Percentiles rank a stretch among this genome's conserved stretches.
Evolutionary conservation across 92 coral and sea anemone species (phyloP).

Genomic region (Porites evermanni): DNA sequence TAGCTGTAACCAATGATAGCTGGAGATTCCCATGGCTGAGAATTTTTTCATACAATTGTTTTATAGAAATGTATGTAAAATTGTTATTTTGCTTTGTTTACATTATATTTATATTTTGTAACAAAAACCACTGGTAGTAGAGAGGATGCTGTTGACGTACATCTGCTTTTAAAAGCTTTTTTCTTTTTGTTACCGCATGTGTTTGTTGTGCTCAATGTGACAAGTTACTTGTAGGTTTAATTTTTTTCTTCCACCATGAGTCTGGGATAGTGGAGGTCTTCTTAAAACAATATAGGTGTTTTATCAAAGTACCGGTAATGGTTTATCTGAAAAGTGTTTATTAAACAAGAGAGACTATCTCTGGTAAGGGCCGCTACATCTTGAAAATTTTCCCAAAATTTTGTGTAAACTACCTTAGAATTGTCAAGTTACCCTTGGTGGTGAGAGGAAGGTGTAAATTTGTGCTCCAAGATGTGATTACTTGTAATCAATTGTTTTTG

Average conservation of each 20-base stretch:
- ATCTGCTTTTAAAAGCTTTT: constrained; percentile 1
- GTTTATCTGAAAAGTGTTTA: no score
- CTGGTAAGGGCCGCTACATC: no score
- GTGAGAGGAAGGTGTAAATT: no score
- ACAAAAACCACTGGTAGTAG: neutral
- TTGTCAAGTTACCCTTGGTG: no score
- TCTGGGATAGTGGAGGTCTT: neutral
- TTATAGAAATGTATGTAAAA: neutral
- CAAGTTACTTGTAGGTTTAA: neutral
- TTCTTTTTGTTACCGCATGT: neutral
- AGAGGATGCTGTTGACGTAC: neutral
- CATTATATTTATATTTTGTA: neutral
- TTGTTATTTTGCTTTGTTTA: neutral
- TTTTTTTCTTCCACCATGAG: no score
- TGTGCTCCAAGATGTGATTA: no score
- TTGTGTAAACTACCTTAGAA: no score
- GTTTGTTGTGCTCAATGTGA: neutral
- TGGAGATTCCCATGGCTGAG: neutral
- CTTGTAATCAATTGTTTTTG: no score
- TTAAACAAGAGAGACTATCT: no score
- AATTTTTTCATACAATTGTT: neutral
- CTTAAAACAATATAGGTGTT: no score
- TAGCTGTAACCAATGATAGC: neutral
- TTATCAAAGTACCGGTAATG: no score
- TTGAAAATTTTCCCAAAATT: no score